Percentiles rank a stretch among this genome's conserved stretches.
phyloP scores from a whole-genome alignment of 2,113 vertebrate species.

The Mesembrinibis cayennensis region DNA sequence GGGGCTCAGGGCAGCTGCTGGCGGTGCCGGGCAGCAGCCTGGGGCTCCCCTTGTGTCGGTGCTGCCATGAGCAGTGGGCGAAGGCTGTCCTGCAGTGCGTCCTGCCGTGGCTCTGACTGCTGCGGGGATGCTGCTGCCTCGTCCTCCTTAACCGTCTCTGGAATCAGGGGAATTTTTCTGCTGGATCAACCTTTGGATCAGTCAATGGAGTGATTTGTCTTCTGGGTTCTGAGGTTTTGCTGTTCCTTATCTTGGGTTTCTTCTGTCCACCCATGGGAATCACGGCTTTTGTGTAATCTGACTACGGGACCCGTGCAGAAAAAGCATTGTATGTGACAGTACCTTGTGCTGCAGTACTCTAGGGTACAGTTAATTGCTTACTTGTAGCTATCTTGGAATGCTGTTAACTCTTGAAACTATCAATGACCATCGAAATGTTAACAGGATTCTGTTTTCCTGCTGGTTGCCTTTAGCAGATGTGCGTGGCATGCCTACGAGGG shows the following conservation, averaged over 20 bases:
- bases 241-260: neutral
- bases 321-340: neutral
- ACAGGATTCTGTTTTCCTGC: neutral
- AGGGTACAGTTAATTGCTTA: neutral
- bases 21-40: neutral
- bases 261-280: neutral
- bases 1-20: neutral
- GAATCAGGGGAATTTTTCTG: neutral
- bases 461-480: neutral
- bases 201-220: neutral
- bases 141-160: neutral
- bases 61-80: accelerated
- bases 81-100: neutral
- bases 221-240: neutral
- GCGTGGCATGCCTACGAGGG: accelerated
- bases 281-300: neutral
- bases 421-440: neutral
- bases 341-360: neutral
- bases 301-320: neutral
- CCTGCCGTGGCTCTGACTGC: neutral
- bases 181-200: neutral
- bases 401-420: neutral
- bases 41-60: accelerated
- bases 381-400: neutral
- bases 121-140: neutral